Percentiles rank a stretch among this genome's conserved stretches.
Evolutionary conservation across 2,113 vertebrate genomes (phyloP).

Genomic region (Podocnemis expansa): DNA sequence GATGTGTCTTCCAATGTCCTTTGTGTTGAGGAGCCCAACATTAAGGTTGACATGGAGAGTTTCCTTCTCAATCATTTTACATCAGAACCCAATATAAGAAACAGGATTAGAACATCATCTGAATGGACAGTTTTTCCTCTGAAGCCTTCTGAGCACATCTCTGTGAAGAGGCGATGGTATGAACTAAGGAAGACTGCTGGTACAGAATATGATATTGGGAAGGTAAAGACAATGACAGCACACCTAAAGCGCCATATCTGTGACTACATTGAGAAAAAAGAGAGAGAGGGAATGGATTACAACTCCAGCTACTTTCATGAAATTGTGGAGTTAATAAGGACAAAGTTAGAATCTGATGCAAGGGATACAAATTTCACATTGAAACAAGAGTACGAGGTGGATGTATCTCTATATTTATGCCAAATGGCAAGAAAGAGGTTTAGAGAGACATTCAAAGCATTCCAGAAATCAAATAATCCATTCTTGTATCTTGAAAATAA

Average conservation of each 20-base stretch:
- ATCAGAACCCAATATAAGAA: background rate
- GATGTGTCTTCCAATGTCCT: background rate
- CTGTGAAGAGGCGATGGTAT: too few relatives aligned
- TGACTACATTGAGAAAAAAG: constrained; percentile 19
- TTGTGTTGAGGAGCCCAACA: background rate
- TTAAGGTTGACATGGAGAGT: constrained; percentile 30
- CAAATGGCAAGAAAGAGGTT: constrained; percentile 42
- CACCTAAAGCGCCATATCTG: background rate
- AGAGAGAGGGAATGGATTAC: constrained; percentile 29
- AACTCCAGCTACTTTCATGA: constrained; percentile 49
- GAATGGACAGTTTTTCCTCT: background rate
- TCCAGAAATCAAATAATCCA: constrained; percentile 62
- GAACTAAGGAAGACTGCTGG: too few relatives aligned
- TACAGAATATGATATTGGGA: too few relatives aligned
- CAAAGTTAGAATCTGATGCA: constrained; percentile 19
- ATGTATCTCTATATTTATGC: constrained; percentile 56
- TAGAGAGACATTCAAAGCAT: constrained; percentile 54
- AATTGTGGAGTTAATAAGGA: constrained; percentile 37
- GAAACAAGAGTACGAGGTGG: constrained; percentile 37
- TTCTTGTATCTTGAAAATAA: constrained; percentile 58
- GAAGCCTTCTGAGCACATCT: background rate
- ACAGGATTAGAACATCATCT: background rate
- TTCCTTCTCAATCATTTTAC: constrained; percentile 42
- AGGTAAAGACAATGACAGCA: too few relatives aligned
- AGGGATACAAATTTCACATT: constrained; percentile 13